A percentile compares a stretch with the other conserved stretches of the same genome.
These are phyloP conservation scores for Calliopsis andreniformis DNA, from an alignment of 1,140 invertebrate species.

Conservation along the genomic window DNA sequence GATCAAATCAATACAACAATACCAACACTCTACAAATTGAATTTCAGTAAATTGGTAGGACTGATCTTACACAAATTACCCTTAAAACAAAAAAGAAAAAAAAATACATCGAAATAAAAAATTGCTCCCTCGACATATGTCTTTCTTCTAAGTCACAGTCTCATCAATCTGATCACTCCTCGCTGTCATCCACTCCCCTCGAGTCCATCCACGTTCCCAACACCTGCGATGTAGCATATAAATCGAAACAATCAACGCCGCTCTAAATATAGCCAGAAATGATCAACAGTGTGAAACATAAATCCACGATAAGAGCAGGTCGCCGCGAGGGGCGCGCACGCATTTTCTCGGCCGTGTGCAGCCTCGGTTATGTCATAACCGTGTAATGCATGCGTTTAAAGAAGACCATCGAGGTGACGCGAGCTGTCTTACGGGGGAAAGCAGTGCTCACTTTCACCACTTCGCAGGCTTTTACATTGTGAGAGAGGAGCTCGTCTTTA, in stretches of 20 bases:
- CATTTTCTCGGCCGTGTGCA: slow-evolving; percentile 12
- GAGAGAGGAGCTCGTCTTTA: slow-evolving; percentile 37
- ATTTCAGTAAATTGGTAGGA: no score
- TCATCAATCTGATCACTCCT: no score
- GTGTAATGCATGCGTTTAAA: slow-evolving; percentile 76
- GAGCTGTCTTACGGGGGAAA: slow-evolving; percentile 73
- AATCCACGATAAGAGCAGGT: slow-evolving; percentile 2
- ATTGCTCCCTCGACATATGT: no score
- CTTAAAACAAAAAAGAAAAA: no score
- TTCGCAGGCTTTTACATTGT: slow-evolving; percentile 70
- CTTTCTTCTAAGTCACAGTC: no score
- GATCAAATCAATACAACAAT: no score
- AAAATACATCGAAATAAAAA: no score
- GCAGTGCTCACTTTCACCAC: slow-evolving; percentile 75
- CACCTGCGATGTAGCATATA: no score
- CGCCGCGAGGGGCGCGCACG: slow-evolving; percentile 6
- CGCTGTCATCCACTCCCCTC: no score
- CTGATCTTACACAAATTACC: no score
- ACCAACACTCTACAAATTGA: no score
- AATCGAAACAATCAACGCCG: not conserved
- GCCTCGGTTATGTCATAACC: slow-evolving; percentile 74
- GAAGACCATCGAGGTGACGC: slow-evolving; percentile 71
- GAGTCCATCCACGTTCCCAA: no score
- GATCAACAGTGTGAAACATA: slow-evolving; percentile 10
- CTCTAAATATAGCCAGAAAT: slow-evolving; percentile 10